Base-by-base conservation (phyloP, 30 jellyfish, hydroid and myxozoan genomes). In the Cassiopea xamachana region DNA sequence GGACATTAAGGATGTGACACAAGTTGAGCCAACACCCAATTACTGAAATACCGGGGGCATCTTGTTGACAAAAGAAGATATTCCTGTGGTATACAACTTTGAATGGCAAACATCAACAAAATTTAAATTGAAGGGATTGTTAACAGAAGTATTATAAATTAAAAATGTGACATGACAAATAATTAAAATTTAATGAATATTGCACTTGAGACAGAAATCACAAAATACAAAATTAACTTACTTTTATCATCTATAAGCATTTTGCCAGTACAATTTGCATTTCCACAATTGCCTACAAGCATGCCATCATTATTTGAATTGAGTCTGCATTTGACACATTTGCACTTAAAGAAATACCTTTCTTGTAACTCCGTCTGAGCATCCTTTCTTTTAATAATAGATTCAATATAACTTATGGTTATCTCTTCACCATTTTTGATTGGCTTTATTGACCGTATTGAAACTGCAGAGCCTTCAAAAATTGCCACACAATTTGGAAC, bases 401-500 rank as follows among this genome's bases (percentile, higher is more conserved):
- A 69, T 48, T 92, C 97, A 69, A 96, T 84, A 62, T 96, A 96
- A 48, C 96, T 78, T 8, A 96, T 71, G 18, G 83, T 46, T 59
- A 96, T 67, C 87, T 96, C 99, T 46, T 96, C 98, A 19, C 90
- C 94, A 1, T 46, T 39, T 27, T 74, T 62, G 18, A 96, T 80
- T 1, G 87, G 80, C 48, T 64, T 79, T 10, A 96, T 75, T 10
- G 98, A 6, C 68, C 98, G 79, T n/a, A 92, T 79, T 18, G 85
- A 18, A 45, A 96, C 74, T 46, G 73, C 79, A 1, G 86, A 17
- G 1, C 93, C 96, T 73, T 82, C 92, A 77, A 96, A 96, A 3
- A 87, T 64, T 5, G 98, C 97, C 47, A 88, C 88, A 71, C 88
- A 81, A 89, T 96, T 96, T 59, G 99, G 98, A 59, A 60, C 88